Evolutionary conservation across 2,113 vertebrate species (phyloP), one percentile per base, ranked within the genome.

Genomic region (Todiramphus chloris): DNA sequence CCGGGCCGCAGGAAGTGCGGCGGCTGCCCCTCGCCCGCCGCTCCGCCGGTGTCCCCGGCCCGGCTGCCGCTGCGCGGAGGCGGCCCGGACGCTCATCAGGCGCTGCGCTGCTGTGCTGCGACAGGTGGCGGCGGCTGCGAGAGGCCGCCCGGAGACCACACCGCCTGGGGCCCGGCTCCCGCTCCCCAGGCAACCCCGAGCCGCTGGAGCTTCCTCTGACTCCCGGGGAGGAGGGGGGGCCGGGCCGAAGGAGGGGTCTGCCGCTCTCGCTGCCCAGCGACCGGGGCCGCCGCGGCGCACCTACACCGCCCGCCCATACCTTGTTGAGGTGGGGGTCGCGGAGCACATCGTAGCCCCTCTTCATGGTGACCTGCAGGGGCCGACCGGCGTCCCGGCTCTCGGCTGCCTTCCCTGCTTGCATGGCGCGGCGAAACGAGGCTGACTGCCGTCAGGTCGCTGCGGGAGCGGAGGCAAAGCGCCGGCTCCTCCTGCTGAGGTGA

Each of bases 281-380:
- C 44, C 19, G 18, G 58, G 18, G 30, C 25, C 1, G 41, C 19
- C 7, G n/a, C 25, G 30, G 41, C 25, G 27, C 51, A 67, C 87
- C 90, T 87, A 77, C 72, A 46, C 53, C 7, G 43, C 78, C 50
- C 58, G 27, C 59, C 66, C 76, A 39, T 96, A 99, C 99, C 98
- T 99, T 99, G 97, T 99, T 99, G 80, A 99, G 97, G 83, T 98
- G 96, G 14, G 99, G 98, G 97, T 98, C 97, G 20, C 99, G 97
- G 50, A 98, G 98, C 37, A 99, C 96, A 64, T 99, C 98, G 96
- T 98, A 98, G 96, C 99, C 98, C 97, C 98, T 98, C 96, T 98
- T 98, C 97, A 98, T 98, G 73, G 98, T 98, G 97, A 97, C 81
- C 92, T 89, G 90, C 80, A 93, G 85, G 77, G 87, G 60, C 88